Base-by-base conservation (phyloP, 1,140 invertebrate species). In the Drosophila tropicalis region DNA sequence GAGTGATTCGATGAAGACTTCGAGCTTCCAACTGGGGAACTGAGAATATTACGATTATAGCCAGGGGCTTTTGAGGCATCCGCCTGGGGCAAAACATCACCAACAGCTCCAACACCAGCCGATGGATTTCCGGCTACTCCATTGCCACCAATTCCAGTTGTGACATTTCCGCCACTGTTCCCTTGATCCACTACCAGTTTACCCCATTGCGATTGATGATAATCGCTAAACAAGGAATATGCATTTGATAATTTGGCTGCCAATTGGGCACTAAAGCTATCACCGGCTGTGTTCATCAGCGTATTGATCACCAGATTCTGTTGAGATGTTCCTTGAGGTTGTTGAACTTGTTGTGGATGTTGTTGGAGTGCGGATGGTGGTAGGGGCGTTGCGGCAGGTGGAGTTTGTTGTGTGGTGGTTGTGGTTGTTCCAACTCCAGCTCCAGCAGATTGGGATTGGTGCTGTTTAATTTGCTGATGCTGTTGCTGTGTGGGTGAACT, bases 61-160 rank as follows among this genome's bases (percentile, higher is more conserved):
- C 96, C 96, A 1, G 96, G 96, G 22, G 96, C 96, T 92, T 97
- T 97, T 0, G 96, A 94, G 7, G 95, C 95, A 92, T 97, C 96
- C 3, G 95, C 95, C 86, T 95, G 90, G 56, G 93, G 94, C 34
- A 94, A 93, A 55, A 93, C 93, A 81, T 94, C 93, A 76, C 93
- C 94, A 58, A 95, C 93, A 15, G 78, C 94, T 94, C 75, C 74
- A 12, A 44, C 54, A 9, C 44, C 63, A 4, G 12, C 15, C 1
- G 9, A 2, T 51, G 19, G 44, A 22, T 6, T 15, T 9, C 47
- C 32, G 3, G 32, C 17, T 39, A 76, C 40, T 10, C 73, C 73
- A 34, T 93, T 36, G 3, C 51, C 72, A 76, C 93, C 94, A 9
- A 39, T 44, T n/a, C 40, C 32, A 17, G 54, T 63, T n/a, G 96